Conservation (phyloP, 2,113 vertebrate genomes). For the Otis tarda region DNA sequence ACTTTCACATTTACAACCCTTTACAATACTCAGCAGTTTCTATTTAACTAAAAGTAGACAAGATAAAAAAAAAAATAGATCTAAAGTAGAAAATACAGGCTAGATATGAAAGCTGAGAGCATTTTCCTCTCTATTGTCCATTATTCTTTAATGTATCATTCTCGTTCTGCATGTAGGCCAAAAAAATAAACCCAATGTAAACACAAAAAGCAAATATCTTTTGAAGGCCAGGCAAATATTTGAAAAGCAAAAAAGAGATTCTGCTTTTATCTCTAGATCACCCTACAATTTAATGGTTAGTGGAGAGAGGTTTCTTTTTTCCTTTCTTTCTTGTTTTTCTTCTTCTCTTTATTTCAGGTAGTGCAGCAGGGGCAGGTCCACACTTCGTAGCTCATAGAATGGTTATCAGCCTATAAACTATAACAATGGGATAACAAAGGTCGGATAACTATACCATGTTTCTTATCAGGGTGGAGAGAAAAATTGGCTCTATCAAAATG, state of each 20-base stretch:
- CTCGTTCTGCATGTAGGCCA: constrained; percentile 65
- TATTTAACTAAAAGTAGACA: constrained; percentile 45
- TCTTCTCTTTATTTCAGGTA: constrained; percentile 55
- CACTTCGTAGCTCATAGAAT: constrained; percentile 78
- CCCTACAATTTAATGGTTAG: constrained; percentile 56
- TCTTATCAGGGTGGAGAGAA: constrained; percentile 39
- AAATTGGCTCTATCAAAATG: not conserved
- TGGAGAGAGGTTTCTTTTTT: not conserved
- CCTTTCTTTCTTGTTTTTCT: constrained; percentile 4
- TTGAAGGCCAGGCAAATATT: constrained; percentile 90
- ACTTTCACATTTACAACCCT: constrained; percentile 35
- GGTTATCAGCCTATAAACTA: constrained; percentile 80
- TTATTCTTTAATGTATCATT: constrained; percentile 72
- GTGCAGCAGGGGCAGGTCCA: constrained; percentile 74
- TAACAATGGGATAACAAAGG: constrained; percentile 79
- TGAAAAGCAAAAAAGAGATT: constrained; percentile 79
- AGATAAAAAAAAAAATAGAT: constrained; percentile 30
- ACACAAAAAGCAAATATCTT: constrained; percentile 84
- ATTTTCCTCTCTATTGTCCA: constrained; percentile 55
- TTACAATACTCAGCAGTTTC: constrained; percentile 39
- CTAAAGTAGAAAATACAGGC: constrained; percentile 1
- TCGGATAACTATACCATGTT: constrained; percentile 37
- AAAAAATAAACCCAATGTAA: constrained; percentile 81
- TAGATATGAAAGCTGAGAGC: constrained; percentile 47
- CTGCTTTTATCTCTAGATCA: constrained; percentile 62